Evolutionary conservation across 64 coral and sea anemone genomes (phyloP).

Genomic region (Catalaphyllia jardinei): DNA sequence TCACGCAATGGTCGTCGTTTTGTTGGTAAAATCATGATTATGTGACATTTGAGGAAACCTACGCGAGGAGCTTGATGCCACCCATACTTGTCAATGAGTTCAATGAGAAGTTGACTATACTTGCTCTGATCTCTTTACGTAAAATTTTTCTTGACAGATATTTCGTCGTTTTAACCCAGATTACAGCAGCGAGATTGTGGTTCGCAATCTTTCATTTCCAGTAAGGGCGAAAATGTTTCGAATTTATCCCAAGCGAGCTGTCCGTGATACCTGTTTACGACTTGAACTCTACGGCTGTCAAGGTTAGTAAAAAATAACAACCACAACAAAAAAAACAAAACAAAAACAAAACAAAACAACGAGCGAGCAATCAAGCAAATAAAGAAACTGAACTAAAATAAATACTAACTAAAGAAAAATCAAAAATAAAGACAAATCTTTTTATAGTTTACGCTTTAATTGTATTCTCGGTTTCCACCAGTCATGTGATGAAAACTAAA

Average conservation of each 20-base stretch:
- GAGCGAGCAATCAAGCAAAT: not conserved
- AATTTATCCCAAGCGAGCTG: conserved; percentile 18
- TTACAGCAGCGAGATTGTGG: not conserved
- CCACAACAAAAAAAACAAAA: not conserved
- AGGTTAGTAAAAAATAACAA: not conserved
- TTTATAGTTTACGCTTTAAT: too few relatives aligned
- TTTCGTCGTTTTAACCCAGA: not conserved
- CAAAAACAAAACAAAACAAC: not conserved
- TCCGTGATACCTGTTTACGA: not conserved
- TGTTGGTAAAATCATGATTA: too few relatives aligned
- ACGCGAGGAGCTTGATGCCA: too few relatives aligned
- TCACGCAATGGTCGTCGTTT: too few relatives aligned
- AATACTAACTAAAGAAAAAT: too few relatives aligned
- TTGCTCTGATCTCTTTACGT: too few relatives aligned
- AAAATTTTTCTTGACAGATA: not conserved
- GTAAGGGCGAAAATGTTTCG: conserved; percentile 1
- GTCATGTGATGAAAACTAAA: too few relatives aligned
- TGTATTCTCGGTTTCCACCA: too few relatives aligned
- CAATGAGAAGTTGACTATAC: too few relatives aligned
- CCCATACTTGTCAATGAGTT: too few relatives aligned
- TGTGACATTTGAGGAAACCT: too few relatives aligned
- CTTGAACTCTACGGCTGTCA: conserved; percentile 36
- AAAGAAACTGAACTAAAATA: not conserved
- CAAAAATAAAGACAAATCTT: too few relatives aligned
- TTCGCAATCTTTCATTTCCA: conserved; percentile 12